Evolutionary conservation across 2,888 invertebrate genomes (phyloP), one percentile per base, ranked within the genome.

Genomic region (Synergus japonicus): DNA sequence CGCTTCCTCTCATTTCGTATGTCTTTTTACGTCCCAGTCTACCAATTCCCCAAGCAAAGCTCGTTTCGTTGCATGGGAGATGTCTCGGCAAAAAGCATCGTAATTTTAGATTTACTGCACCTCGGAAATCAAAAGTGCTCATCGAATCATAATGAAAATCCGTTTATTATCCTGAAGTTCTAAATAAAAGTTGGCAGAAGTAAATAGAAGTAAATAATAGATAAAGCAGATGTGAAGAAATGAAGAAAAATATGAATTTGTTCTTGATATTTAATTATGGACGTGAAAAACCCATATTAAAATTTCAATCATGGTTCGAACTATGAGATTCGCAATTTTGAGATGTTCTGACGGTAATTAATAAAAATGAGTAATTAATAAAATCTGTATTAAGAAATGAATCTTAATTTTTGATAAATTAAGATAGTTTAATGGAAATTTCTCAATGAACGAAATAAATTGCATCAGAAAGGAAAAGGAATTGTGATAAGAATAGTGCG

Each of bases 401-500:
- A 46, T 29, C 29, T 29, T 29, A 29, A 29, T 29, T 29, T 29
- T 29, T 29, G 29, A 29, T 29, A 29, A 29, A 29, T 29, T 29
- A 29, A 29, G 29, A 29, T 29, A 29, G 29, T 29, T 29, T 29
- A 29, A 29, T 29, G 2, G 29, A 29, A 29, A 29, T 29, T 18
- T 5, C 22, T 60, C 60, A 18, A 18, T 60, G 3, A 29, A 29
- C 29, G 29, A 29, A 29, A 29, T 29, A 29, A 29, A 29, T 29
- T 29, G 29, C 3, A 29, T 29, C 29, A 29, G 29, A 29, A 29
- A 29, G 29, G 29, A 29, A 73, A 29, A 29, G 29, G 29, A 29
- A 73, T 58, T 73, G 37, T 54, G 46, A 54, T 54, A 54, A 15
- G 54, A 37, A 73, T 37, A 73, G 54, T 37, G 54, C 37, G 49